These are phyloP conservation scores for Scomber japonicus DNA, from an alignment of 2,113 vertebrate species.

Conservation along the genomic window DNA sequence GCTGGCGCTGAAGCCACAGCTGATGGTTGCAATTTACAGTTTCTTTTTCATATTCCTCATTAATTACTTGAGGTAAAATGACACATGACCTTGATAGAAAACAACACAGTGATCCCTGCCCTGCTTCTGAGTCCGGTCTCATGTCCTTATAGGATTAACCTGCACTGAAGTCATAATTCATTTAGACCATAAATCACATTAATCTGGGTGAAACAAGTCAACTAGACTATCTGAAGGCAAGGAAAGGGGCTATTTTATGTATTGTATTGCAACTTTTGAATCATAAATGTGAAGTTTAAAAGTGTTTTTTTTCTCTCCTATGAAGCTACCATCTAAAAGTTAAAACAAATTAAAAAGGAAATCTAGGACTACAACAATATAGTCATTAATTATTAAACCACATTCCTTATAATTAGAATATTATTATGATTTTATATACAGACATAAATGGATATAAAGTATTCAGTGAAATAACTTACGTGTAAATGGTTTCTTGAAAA, in stretches of 20 bases:
- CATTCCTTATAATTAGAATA: background rate
- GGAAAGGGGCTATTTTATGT: background rate
- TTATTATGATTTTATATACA: background rate
- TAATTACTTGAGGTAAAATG: background rate
- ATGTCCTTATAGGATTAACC: background rate
- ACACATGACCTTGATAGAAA: background rate
- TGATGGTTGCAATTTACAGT: background rate
- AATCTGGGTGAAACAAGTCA: conserved; percentile 26
- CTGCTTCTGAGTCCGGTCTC: background rate
- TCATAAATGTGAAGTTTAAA: background rate
- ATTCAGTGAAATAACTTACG: conserved; percentile 45
- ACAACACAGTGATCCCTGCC: background rate
- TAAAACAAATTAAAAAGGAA: background rate
- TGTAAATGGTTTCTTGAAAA: background rate
- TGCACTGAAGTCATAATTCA: background rate
- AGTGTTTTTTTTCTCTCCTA: background rate
- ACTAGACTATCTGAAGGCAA: background rate
- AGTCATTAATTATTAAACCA: background rate
- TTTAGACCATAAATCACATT: conserved; percentile 5
- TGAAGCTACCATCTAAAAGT: conserved; percentile 2
- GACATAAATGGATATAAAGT: background rate
- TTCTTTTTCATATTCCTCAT: background rate
- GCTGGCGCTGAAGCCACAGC: background rate
- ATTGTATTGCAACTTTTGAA: conserved; percentile 14
- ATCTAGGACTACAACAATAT: background rate